Evolutionary conservation across 2,888 invertebrate genomes (phyloP).

Genomic region (Caenorhabditis panamensis): DNA sequence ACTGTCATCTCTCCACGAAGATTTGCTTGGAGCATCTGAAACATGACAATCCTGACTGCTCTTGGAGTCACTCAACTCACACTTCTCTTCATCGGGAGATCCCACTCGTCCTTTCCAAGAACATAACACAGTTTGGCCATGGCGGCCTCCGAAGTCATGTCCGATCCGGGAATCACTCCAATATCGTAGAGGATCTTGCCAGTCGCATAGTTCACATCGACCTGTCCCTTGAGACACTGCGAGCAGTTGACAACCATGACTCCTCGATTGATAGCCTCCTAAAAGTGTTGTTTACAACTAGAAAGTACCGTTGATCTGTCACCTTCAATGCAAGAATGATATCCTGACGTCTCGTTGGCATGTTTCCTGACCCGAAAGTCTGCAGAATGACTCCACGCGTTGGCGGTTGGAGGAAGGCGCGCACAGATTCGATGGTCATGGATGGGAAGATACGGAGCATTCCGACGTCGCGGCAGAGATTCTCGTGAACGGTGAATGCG

Average conservation of each 20-base stretch:
- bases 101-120: constrained; percentile 86
- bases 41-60: constrained; percentile 20
- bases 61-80: constrained; percentile 1
- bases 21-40: constrained; percentile 87
- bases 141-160: constrained; percentile 96
- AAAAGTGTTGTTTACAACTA: constrained; percentile 5
- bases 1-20: constrained; percentile 89
- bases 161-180: constrained; percentile 89
- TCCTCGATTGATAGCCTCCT: constrained; percentile 84
- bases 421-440: constrained; percentile 88
- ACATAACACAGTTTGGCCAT: constrained; percentile 93
- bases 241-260: constrained; percentile 93
- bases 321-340: constrained; percentile 86
- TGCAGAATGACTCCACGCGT: constrained; percentile 91
- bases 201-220: constrained; percentile 89
- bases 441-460: constrained; percentile 92
- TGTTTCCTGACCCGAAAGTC: constrained; percentile 94
- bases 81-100: constrained; percentile 81
- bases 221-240: constrained; percentile 91
- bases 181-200: constrained; percentile 87
- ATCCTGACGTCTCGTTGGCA: constrained; percentile 90
- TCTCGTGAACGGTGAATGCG: constrained; percentile 85
- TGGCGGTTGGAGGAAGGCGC: constrained; percentile 85
- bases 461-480: constrained; percentile 90
- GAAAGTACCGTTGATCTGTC: constrained; percentile 72